These are phyloP conservation scores for Galerucella calmariensis DNA, from an alignment of 2,888 invertebrate species.

Conservation along the genomic window DNA sequence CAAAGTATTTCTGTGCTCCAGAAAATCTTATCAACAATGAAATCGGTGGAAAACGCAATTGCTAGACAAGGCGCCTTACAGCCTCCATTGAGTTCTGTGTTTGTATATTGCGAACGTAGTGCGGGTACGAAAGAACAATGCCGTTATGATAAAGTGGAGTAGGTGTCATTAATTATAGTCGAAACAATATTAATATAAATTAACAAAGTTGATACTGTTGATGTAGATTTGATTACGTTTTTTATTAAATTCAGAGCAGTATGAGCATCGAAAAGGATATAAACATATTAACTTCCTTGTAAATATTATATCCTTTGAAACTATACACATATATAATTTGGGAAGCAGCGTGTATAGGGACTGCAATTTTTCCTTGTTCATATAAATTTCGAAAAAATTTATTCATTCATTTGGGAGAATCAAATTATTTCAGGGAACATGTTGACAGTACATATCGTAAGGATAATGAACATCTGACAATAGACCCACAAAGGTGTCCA, in stretches of 20 bases:
- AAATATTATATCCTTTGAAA: too few relatives aligned
- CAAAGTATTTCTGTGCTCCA: conserved; percentile 13
- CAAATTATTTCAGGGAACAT: too few relatives aligned
- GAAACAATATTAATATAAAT: not conserved
- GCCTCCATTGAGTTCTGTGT: not conserved
- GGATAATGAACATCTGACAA: too few relatives aligned
- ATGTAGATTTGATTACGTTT: not conserved
- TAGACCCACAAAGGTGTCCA: too few relatives aligned
- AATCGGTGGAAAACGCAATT: conserved; percentile 9
- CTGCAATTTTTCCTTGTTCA: too few relatives aligned
- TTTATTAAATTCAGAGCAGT: not conserved
- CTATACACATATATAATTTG: too few relatives aligned
- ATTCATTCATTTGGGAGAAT: too few relatives aligned
- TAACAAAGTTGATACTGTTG: not conserved
- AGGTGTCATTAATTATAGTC: not conserved
- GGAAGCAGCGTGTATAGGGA: too few relatives aligned
- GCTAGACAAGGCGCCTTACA: conserved; percentile 9
- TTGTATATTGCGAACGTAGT: not conserved
- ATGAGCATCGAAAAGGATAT: too few relatives aligned
- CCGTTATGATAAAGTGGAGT: conserved; percentile 1
- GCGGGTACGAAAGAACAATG: conserved; percentile 4
- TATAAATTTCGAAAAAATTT: too few relatives aligned
- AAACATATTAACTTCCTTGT: too few relatives aligned
- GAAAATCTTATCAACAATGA: conserved; percentile 15
- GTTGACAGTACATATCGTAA: too few relatives aligned